Evolutionary conservation across 2,888 invertebrate genomes (phyloP).

Genomic region (Pilophorus perplexus): DNA sequence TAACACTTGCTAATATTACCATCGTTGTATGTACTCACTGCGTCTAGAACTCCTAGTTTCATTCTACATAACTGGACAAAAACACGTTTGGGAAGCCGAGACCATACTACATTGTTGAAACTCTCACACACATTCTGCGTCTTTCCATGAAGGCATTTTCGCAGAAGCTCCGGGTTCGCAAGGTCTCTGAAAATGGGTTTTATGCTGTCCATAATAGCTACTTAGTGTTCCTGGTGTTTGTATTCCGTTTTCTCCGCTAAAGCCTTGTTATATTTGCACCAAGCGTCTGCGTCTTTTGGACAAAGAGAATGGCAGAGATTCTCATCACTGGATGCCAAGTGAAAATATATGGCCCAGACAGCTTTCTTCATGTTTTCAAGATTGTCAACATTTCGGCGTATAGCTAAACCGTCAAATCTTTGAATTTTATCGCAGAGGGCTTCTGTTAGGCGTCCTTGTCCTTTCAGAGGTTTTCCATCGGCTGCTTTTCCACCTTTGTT

Average conservation of each 20-base stretch:
- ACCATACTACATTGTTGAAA: slow-evolving; percentile 7
- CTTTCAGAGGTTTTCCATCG: neutral
- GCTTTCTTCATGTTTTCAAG: neutral
- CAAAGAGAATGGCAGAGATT: neutral
- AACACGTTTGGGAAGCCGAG: neutral
- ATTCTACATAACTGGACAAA: neutral
- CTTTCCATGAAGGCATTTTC: slow-evolving; percentile 21
- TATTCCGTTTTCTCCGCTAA: neutral
- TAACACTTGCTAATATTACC: too few species aligned
- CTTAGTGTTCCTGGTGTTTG: slow-evolving; percentile 1
- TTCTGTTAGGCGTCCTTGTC: neutral
- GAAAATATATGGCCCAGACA: neutral
- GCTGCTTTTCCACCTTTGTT: neutral
- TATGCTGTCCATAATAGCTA: neutral
- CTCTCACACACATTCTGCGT: too few species aligned
- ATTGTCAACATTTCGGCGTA: slow-evolving; percentile 44
- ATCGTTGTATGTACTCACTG: neutral
- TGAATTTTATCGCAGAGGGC: slow-evolving; percentile 43
- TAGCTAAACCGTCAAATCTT: slow-evolving; percentile 49
- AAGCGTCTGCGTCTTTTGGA: neutral
- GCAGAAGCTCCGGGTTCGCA: neutral
- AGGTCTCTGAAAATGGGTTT: slow-evolving; percentile 10
- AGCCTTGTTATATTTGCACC: neutral
- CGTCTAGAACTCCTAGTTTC: neutral
- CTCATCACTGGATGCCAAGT: neutral